Evolutionary conservation across 2,797 vertebrate genomes (phyloP).

Genomic region (Benthosema pterotum): DNA sequence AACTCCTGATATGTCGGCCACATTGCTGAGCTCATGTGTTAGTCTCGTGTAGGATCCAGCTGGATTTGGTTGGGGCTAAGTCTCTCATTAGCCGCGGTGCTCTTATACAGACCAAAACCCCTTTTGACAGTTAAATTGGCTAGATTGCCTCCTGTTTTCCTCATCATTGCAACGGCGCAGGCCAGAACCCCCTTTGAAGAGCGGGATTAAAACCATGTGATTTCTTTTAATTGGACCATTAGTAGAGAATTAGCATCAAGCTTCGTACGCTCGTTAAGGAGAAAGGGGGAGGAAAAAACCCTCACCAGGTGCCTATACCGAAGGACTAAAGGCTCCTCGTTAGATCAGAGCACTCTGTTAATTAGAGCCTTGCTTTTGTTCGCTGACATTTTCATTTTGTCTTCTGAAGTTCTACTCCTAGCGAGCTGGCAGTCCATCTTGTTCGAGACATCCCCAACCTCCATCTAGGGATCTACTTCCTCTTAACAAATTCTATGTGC

Average conservation of each 20-base stretch:
- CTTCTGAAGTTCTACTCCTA: constrained; percentile 31
- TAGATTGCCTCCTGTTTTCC: constrained; percentile 79
- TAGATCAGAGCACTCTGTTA: constrained; percentile 71
- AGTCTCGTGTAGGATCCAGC: constrained; percentile 77
- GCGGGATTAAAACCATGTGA: constrained; percentile 83
- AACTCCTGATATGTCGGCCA: constrained; percentile 72
- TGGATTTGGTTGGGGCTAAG: constrained; percentile 79
- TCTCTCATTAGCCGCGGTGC: constrained; percentile 78
- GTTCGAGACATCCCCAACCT: constrained; percentile 16
- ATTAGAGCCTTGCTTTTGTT: constrained; percentile 69
- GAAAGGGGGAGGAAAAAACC: constrained; percentile 32
- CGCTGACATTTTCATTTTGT: constrained; percentile 59
- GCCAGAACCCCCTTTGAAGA: constrained; percentile 80
- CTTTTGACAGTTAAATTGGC: constrained; percentile 81
- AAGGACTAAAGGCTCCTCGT: constrained; percentile 64
- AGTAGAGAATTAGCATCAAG: constrained; percentile 82
- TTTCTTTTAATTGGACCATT: constrained; percentile 84
- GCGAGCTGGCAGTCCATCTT: constrained; percentile 23
- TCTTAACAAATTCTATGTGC: too few species aligned
- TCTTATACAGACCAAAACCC: constrained; percentile 78
- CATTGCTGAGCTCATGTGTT: constrained; percentile 74
- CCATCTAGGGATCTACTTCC: constrained; percentile 20
- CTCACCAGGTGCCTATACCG: constrained; percentile 73
- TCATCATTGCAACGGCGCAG: constrained; percentile 73
- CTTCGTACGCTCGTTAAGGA: constrained; percentile 74